A percentile compares a stretch with the other conserved stretches of the same genome.
These are phyloP conservation scores for Xiphophorus hellerii DNA, from an alignment of 2,113 vertebrate genomes.

Conservation along the genomic window DNA sequence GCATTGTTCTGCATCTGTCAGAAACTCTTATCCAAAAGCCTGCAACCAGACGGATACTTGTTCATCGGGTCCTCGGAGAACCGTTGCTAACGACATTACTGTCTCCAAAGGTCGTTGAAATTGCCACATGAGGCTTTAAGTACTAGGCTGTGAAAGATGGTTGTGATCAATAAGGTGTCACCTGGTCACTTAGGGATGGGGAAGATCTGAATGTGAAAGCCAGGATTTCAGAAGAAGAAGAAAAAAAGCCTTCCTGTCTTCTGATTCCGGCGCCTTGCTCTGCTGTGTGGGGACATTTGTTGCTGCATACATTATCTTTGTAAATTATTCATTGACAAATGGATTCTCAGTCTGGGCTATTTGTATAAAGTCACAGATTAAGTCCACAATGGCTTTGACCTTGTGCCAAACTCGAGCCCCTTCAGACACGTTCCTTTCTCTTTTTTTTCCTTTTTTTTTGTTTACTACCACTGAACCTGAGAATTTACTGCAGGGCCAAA, in stretches of 20 bases:
- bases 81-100: constrained; percentile 61
- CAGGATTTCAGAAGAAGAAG: constrained; percentile 20
- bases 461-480: constrained; percentile 46
- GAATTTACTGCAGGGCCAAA: constrained; percentile 64
- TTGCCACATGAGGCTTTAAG: constrained; percentile 63
- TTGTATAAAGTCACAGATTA: constrained; percentile 61
- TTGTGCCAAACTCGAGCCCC: constrained; percentile 50
- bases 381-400: constrained; percentile 67
- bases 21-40: constrained; percentile 67
- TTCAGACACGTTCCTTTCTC: constrained; percentile 13
- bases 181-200: constrained; percentile 58
- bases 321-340: constrained; percentile 73
- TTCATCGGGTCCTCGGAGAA: constrained; percentile 57
- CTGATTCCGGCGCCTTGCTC: constrained; percentile 2
- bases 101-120: constrained; percentile 72
- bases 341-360: constrained; percentile 61
- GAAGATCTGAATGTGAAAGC: constrained; percentile 42
- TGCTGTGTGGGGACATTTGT: constrained; percentile 37
- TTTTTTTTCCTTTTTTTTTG: constrained; percentile 47
- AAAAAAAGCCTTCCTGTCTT: constrained; percentile 28
- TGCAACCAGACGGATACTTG: constrained; percentile 52
- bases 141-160: constrained; percentile 70
- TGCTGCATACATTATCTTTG: constrained; percentile 45
- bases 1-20: constrained; percentile 72
- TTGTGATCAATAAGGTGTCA: constrained; percentile 71